These are phyloP conservation scores for Drosophila malerkotliana DNA, from an alignment of 1,140 invertebrate genomes.

Conservation along the genomic window DNA sequence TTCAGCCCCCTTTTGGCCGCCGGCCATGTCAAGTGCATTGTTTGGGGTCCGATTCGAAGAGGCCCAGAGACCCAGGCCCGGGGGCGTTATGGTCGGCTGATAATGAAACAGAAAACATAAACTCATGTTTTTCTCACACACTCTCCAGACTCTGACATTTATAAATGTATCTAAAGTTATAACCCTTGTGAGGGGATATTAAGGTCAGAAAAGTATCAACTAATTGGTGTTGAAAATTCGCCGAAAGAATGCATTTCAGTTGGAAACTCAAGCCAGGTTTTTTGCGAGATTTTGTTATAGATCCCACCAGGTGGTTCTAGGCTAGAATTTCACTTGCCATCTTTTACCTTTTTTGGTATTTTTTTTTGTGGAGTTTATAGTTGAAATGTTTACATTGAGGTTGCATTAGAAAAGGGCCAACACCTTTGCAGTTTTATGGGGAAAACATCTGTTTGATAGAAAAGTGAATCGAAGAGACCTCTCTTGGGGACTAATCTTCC, in stretches of 20 bases:
- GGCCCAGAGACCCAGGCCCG: background rate
- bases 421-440: background rate
- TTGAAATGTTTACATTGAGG: background rate
- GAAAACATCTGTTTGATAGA: background rate
- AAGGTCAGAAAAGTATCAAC: background rate
- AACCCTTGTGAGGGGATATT: background rate
- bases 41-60: slow-evolving; percentile 5
- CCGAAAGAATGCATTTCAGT: too few relatives aligned
- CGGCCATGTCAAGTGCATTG: slow-evolving; percentile 14
- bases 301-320: background rate
- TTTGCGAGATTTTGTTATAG: background rate
- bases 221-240: background rate
- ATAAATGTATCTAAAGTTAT: background rate
- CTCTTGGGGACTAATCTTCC: background rate
- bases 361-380: background rate
- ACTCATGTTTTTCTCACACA: slow-evolving; percentile 10
- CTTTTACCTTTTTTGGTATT: too few relatives aligned
- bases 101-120: slow-evolving; percentile 10
- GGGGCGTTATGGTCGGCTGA: slow-evolving; percentile 10
- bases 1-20: background rate
- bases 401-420: background rate
- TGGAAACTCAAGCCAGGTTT: background rate
- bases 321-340: background rate
- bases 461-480: background rate
- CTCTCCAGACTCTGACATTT: slow-evolving; percentile 2